Evolutionary conservation across 2,888 invertebrate species (phyloP).

Genomic region (Prenolepis imparis): DNA sequence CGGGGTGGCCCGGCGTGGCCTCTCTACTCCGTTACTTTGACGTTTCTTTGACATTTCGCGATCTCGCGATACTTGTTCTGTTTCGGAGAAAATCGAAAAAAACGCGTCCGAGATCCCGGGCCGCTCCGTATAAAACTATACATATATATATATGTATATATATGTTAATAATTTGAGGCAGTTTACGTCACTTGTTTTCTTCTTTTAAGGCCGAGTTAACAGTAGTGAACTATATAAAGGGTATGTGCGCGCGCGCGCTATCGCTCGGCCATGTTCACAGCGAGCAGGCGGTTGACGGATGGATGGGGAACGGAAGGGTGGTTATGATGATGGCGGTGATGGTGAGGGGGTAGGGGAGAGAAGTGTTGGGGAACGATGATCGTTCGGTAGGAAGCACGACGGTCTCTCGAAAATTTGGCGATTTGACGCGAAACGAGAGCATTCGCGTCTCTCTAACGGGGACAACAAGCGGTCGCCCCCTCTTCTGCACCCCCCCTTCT

Average conservation of each 20-base stretch:
- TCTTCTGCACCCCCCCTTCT: background rate
- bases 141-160: conserved; percentile 40
- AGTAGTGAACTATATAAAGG: conserved; percentile 74
- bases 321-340: background rate
- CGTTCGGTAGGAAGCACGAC: conserved; percentile 43
- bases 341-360: background rate
- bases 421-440: conserved; percentile 32
- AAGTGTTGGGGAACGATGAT: background rate
- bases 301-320: conserved; percentile 15
- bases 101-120: conserved; percentile 17
- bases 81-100: background rate
- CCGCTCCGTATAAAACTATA: conserved; percentile 39
- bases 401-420: conserved; percentile 32
- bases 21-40: background rate
- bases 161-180: conserved; percentile 78
- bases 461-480: background rate
- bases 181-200: conserved; percentile 74
- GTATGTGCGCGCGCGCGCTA: conserved; percentile 31
- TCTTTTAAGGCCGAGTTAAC: conserved; percentile 76
- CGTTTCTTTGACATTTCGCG: background rate
- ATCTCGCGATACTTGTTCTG: background rate
- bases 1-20: conserved; percentile 1
- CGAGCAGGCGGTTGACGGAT: conserved; percentile 47
- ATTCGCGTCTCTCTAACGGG: background rate
- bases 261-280: conserved; percentile 61